Base-by-base conservation (phyloP, 2,113 vertebrate species). In the Microtus oregoni region DNA sequence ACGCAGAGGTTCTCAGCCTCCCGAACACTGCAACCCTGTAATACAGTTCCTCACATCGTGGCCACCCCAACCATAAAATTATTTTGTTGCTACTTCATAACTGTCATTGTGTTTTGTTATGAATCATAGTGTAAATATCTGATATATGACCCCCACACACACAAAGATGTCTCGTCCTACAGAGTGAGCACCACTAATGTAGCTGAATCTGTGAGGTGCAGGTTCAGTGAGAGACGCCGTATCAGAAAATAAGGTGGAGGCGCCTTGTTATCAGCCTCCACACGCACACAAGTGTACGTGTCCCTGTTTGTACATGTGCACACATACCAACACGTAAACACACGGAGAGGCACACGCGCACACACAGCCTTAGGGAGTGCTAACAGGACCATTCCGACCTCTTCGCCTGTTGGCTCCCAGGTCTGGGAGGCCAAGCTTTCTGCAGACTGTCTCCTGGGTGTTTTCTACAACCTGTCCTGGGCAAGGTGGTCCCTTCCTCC, bases 361-460 rank as follows among this genome's bases (percentile, higher is more conserved):
- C 75, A 44, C 73, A 76, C 24, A 44, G 47, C 78, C 50, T 52
- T 52, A 68, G 67, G n/a, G 58, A 30, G 41, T 41, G 58, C 22
- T 28, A 83, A 44, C 7, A 44, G n/a, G 13, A 44, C n/a, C 58
- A 41, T 65, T 35, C 32, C 22, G 2, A 68, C 32, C 19, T 83
- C 79, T 5, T 3, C 28, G 3, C 5, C 9, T 35, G n/a, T 26
- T 55, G n/a, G 47, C 41, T 65, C 44, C 83, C 58, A 15, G 47
- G 19, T 55, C 76, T 22, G 6, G 55, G 47, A 75, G 47, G 38
- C 61, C 1, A 2, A 63, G 41, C 0, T 41, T 12, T 78, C 52
- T 0, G 5, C 17, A 65, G 26, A 50, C n/a, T 1, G 15, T 58
- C 38, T 22, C 35, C 10, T 22, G 0, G n/a, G 22, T 38, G 20